These are phyloP conservation scores for Amblyjoppa proteus DNA, from an alignment of 2,888 invertebrate species.

Conservation along the genomic window DNA sequence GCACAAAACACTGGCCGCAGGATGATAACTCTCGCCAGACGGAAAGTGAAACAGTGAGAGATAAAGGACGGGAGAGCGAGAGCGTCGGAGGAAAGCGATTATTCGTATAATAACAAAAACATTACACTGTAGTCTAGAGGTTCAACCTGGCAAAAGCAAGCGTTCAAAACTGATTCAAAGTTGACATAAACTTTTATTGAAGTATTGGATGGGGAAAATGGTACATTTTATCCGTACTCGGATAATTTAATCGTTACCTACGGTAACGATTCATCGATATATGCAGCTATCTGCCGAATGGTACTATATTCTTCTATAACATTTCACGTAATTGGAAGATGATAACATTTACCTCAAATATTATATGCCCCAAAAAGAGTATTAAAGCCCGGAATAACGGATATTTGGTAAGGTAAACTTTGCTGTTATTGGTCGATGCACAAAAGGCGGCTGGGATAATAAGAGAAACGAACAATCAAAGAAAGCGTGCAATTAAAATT, in stretches of 20 bases:
- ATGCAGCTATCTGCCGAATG: no score
- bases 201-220: not conserved
- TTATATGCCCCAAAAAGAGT: not conserved
- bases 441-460: not conserved
- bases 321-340: no score
- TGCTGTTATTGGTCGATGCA: not conserved
- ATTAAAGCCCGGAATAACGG: slow-evolving; percentile 12
- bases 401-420: not conserved
- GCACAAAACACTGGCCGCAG: slow-evolving; percentile 32
- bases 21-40: slow-evolving; percentile 64
- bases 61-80: slow-evolving; percentile 8
- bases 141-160: slow-evolving; percentile 29
- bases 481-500: slow-evolving; percentile 63
- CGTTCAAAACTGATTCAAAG: not conserved
- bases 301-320: no score
- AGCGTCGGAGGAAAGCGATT: slow-evolving; percentile 49
- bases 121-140: slow-evolving; percentile 7
- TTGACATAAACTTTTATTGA: slow-evolving; percentile 29
- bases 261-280: not conserved
- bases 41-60: slow-evolving; percentile 53
- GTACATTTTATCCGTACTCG: not conserved
- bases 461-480: slow-evolving; percentile 1
- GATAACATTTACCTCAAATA: slow-evolving; percentile 14
- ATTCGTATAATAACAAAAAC: slow-evolving; percentile 59
- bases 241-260: not conserved